Evolutionary conservation across 2,797 vertebrate genomes (phyloP).

Genomic region (Acanthurus leucopareius): DNA sequence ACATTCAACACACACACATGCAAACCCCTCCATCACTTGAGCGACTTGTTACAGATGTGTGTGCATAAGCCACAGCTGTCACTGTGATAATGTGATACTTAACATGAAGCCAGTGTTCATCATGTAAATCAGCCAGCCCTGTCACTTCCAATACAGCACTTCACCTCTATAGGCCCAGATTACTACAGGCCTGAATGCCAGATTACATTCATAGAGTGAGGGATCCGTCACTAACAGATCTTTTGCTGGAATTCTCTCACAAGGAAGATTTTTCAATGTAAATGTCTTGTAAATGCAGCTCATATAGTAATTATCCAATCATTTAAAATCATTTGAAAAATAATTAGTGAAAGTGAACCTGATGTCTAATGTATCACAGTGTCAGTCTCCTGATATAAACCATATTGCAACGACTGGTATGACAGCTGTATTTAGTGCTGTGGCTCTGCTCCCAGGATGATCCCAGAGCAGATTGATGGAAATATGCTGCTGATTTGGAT

Average conservation of each 20-base stretch:
- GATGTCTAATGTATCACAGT: slow-evolving; percentile 14
- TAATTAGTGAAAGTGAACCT: neutral
- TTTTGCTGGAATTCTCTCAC: slow-evolving; percentile 28
- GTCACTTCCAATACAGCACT: slow-evolving; percentile 61
- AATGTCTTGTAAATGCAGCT: slow-evolving; percentile 12
- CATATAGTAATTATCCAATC: slow-evolving; percentile 1
- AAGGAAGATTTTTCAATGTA: slow-evolving; percentile 5
- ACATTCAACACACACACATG: slow-evolving; percentile 34
- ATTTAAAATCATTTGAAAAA: slow-evolving; percentile 10
- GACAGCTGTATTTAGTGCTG: slow-evolving; percentile 10
- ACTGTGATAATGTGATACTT: slow-evolving; percentile 69
- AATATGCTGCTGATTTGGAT: slow-evolving; percentile 22
- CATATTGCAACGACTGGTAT: neutral
- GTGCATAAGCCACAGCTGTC: slow-evolving; percentile 67
- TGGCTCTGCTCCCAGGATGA: slow-evolving; percentile 19
- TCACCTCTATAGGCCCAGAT: slow-evolving; percentile 49
- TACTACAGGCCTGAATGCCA: slow-evolving; percentile 48
- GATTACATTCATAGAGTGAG: slow-evolving; percentile 43
- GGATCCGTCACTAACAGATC: slow-evolving; percentile 31
- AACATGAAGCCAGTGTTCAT: slow-evolving; percentile 61
- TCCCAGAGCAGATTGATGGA: slow-evolving; percentile 16
- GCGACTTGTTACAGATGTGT: slow-evolving; percentile 24
- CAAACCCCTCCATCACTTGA: slow-evolving; percentile 40
- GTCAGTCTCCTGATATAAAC: slow-evolving; percentile 5
- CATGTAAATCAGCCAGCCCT: slow-evolving; percentile 63